Conservation (phyloP, 2,888 invertebrate species). For the Aporophyla lueneburgensis region DNA sequence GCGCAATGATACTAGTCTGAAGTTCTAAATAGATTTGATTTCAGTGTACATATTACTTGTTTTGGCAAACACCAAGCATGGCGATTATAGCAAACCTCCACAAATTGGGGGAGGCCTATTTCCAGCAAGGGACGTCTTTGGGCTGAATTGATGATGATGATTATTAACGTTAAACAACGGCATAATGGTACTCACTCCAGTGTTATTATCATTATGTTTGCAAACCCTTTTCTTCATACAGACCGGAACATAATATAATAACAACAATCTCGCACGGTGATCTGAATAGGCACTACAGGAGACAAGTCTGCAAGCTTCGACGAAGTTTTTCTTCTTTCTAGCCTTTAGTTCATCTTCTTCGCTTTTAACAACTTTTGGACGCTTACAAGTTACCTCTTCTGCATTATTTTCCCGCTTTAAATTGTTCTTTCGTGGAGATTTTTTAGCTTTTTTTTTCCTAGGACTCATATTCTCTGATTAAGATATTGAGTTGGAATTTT, state of each 20-base stretch:
- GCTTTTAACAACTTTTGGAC: slow-evolving; percentile 68
- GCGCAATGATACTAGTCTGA: not conserved
- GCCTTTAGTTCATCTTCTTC: slow-evolving; percentile 72
- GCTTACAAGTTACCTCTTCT: slow-evolving; percentile 69
- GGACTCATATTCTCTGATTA: slow-evolving; percentile 70
- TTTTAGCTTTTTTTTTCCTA: slow-evolving; percentile 74
- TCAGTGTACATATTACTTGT: not conserved
- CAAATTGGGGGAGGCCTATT: too few species aligned
- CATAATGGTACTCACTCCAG: slow-evolving; percentile 68
- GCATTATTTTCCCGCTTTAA: slow-evolving; percentile 68
- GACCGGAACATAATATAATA: slow-evolving; percentile 78
- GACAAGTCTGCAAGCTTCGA: slow-evolving; percentile 83
- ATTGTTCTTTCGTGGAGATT: slow-evolving; percentile 33
- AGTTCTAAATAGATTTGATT: not conserved
- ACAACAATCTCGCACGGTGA: slow-evolving; percentile 75
- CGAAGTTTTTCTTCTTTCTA: slow-evolving; percentile 80
- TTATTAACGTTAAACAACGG: not conserved
- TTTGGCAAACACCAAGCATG: not conserved
- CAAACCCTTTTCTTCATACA: slow-evolving; percentile 76
- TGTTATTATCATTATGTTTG: slow-evolving; percentile 74
- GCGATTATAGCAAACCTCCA: too few species aligned
- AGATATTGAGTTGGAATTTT: not conserved
- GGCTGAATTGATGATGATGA: too few species aligned
- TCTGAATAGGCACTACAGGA: slow-evolving; percentile 81
- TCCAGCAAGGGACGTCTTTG: too few species aligned